Conservation (phyloP, 2,113 vertebrate genomes). For the Centrocercus urophasianus region DNA sequence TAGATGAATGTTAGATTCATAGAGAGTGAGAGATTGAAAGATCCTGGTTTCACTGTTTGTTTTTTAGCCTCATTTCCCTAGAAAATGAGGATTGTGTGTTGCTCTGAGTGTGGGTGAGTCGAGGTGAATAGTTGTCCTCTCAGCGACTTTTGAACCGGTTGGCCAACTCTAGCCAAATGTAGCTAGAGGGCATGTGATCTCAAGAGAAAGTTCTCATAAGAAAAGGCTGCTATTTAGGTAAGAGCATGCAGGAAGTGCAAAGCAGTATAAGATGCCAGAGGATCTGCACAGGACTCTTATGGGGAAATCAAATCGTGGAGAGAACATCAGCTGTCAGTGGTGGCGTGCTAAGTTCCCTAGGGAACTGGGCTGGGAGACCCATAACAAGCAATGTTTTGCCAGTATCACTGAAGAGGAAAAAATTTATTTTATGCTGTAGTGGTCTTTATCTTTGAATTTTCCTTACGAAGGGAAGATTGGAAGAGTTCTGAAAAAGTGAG, state of each 20-base stretch:
- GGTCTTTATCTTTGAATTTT: not conserved
- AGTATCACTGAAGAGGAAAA: not conserved
- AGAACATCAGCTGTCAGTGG: not conserved
- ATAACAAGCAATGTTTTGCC: not conserved
- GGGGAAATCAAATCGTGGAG: not conserved
- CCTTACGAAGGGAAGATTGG: not conserved
- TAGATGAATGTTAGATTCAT: slow-evolving; percentile 30
- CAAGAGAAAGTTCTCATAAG: not conserved
- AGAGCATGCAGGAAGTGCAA: not conserved
- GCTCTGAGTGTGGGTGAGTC: not conserved
- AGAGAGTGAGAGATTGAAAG: slow-evolving; percentile 16
- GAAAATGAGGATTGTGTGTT: slow-evolving; percentile 9
- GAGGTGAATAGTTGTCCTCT: not conserved
- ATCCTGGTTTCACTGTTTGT: slow-evolving; percentile 1
- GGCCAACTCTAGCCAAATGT: not conserved
- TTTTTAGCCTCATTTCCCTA: slow-evolving; percentile 34
- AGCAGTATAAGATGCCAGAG: not conserved
- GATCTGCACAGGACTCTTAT: not conserved
- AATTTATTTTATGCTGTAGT: not conserved
- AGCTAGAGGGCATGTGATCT: not conserved
- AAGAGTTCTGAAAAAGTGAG: not conserved
- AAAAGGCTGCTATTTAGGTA: not conserved
- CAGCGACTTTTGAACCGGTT: not conserved
- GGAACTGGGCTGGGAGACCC: not conserved
- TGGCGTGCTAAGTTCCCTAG: not conserved